Evolutionary conservation across 1,140 invertebrate species (phyloP), one percentile per base, ranked within the genome.

Genomic region (Hormaphis cornu): DNA sequence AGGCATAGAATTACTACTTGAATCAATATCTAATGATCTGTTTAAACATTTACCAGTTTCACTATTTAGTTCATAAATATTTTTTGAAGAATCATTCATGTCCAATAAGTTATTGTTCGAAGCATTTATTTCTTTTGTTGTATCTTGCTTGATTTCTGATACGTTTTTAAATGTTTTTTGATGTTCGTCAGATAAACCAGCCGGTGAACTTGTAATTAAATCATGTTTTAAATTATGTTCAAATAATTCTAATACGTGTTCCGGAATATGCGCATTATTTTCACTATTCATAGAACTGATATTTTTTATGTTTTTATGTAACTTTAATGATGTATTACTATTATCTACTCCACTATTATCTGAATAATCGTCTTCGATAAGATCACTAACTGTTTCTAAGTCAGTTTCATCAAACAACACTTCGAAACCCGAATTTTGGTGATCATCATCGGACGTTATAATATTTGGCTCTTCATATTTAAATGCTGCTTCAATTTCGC

Each of bases 401-500:
- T 58, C 54, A 16, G 54, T 58, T 24, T 58, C 54, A 16, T 63
- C 26, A 30, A 63, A 63, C 18, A 63, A n/a, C 1, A 20, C 58
- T 28, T 46, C 58, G 7, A 63, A 46, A 30, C 58, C 58, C 12
- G 37, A 30, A 18, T 50, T 46, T 7, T 66, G 28, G 6, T 5
- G n/a, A 6, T 69, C 48, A 37, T 56, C 69, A 28, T 48, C 28
- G n/a, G 72, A 35, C 35, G 26, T 42, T 44, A 53, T 59, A 35
- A 72, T 73, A 10, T 48, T 69, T 46, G 56, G 56, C 69, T 72
- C 69, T 59, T 69, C 54, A 70, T 75, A 70, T 73, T 76, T 66
- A 50, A 71, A 73, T 72, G 76, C 61, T 20, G 53, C 70, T 58
- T 72, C 71, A 46, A 72, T 73, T 59, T 75, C 59, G 42, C 42